Evolutionary conservation across 2,888 invertebrate species (phyloP), one percentile per base, ranked within the genome.

Genomic region (Hyles lineata): DNA sequence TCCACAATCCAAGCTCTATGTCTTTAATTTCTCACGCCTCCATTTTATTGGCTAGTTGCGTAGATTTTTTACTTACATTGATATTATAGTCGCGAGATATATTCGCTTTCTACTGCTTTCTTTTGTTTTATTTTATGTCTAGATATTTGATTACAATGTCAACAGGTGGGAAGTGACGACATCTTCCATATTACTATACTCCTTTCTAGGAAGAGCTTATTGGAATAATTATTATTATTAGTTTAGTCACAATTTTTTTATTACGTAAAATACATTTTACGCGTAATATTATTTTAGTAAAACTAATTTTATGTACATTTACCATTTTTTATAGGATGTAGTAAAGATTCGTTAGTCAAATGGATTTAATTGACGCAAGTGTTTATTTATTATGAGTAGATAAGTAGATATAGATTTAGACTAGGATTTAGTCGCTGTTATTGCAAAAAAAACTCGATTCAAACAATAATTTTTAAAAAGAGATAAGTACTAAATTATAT

Each of bases 311-410:
- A 43, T 43, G 11, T 9, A 9, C 0, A 35, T 43, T 43, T 43
- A 43, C 3, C 15, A 15, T 43, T 15, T 17, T 60, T 60, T 23
- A 11, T 7, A 43, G 21, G 43, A 67, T 43, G 67, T 67, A 58
- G 70, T 61, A 29, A 29, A 70, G 55, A 25, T 58, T 58, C 32
- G 32, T 81, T 81, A 83, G 84, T 83, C 81, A 78, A 82, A 82
- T 83, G 84, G 85, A 82, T 84, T 80, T 70, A 74, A 73, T 76
- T 79, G 77, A 78, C 72, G 77, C 77, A 77, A 74, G 79, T 76
- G 75, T 78, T 75, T 70, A 50, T 25, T 69, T 63, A 25, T 23
- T 67, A 63, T 11, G 4, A 63, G 63, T 63, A 63, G 43, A 25
- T 67, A 23, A n/a, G 32, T 63, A 63, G 21, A 17, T 1, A 43